These are phyloP conservation scores for Trichogramma dendrolimi DNA, from an alignment of 2,888 invertebrate genomes.

Conservation along the genomic window DNA sequence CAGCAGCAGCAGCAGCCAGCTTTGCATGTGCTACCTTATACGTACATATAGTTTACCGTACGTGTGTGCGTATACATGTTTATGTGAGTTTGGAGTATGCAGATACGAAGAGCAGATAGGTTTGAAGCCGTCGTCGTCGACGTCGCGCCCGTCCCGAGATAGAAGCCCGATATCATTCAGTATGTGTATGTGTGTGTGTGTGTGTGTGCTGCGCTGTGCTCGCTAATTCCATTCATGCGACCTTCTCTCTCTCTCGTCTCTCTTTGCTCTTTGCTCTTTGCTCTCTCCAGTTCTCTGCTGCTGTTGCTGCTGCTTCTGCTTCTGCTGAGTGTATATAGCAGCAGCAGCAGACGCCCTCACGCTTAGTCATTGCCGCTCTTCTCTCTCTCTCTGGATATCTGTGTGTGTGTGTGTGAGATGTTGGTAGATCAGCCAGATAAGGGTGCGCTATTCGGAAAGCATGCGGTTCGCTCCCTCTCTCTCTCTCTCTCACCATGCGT, in stretches of 20 bases:
- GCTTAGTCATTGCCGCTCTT: not conserved
- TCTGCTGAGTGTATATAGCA: constrained; percentile 1
- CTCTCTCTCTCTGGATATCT: not conserved
- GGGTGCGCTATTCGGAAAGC: no score
- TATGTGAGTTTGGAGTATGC: constrained; percentile 39
- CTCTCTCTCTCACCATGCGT: no score
- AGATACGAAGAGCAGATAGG: constrained; percentile 51
- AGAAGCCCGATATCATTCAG: constrained; percentile 52
- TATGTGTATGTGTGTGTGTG: no score
- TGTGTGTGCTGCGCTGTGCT: constrained; percentile 38
- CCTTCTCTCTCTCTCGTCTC: constrained; percentile 4
- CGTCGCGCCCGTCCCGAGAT: constrained; percentile 40
- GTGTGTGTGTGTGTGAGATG: not conserved
- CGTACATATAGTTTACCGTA: not conserved
- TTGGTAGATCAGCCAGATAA: not conserved
- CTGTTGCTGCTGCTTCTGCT: not conserved
- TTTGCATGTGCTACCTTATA: no score
- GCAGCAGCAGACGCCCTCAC: no score
- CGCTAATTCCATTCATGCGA: constrained; percentile 53
- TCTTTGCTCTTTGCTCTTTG: no score
- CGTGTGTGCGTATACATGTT: not conserved
- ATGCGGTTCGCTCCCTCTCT: no score
- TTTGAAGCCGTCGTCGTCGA: constrained; percentile 37
- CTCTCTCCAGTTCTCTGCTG: not conserved
- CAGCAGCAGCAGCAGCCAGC: no score